Evolutionary conservation across 2,113 vertebrate species (phyloP).

Genomic region (Pygoscelis antarcticus): DNA sequence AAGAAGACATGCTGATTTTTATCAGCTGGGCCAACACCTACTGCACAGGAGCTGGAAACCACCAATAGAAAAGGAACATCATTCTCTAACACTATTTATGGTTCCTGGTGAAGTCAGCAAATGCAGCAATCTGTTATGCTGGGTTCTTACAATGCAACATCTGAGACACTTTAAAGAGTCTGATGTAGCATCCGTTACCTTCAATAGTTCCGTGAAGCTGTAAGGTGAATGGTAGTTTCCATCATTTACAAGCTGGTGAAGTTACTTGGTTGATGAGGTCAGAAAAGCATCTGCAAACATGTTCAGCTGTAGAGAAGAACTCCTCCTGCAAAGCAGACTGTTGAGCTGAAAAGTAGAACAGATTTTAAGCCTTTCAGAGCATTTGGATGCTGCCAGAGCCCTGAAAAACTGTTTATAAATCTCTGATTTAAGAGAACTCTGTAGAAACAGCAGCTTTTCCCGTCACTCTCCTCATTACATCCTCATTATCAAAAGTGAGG

Average conservation of each 20-base stretch:
- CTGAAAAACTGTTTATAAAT: neutral
- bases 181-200: neutral
- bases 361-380: neutral
- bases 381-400: neutral
- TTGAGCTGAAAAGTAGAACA: conserved; percentile 66
- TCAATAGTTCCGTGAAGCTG: neutral
- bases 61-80: neutral
- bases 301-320: conserved; percentile 74
- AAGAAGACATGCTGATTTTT: neutral
- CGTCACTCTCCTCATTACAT: neutral
- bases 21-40: neutral
- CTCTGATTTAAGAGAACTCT: neutral
- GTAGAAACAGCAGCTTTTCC: neutral
- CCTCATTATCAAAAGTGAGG: neutral
- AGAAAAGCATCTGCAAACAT: conserved; percentile 73
- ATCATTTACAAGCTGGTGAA: conserved; percentile 50
- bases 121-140: neutral
- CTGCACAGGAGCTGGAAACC: neutral
- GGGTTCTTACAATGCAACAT: neutral
- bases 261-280: conserved; percentile 74
- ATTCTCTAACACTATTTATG: neutral
- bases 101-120: neutral
- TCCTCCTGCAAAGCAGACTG: conserved; percentile 35
- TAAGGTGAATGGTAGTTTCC: neutral
- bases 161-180: neutral